Base-by-base conservation (phyloP, 2,797 vertebrate genomes). In the Fistularia commersonii region DNA sequence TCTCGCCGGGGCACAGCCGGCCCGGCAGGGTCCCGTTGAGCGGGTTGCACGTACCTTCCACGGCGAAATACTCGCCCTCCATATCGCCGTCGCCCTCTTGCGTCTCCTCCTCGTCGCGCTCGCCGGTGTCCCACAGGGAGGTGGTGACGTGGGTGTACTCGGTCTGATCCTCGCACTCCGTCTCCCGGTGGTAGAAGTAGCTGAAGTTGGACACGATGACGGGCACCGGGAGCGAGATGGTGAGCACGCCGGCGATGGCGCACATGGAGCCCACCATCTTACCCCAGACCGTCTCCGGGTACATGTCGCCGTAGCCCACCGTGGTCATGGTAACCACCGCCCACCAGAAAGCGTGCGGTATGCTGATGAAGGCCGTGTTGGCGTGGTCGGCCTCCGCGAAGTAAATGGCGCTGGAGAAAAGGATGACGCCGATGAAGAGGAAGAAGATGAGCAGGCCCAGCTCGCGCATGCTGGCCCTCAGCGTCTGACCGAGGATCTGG, bases 141-240 rank as follows among this genome's bases (percentile, higher is more conserved):
- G 83, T 88, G 48, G 84, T 80, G 48, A 92, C 70, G 0, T 94
- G 94, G 12, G 32, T 85, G 69, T 89, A 94, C 51, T 88, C 85
- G 0, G 77, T 84, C 0, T 56, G 77, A 52, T 92, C 91, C 57
- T 86, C 92, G 0, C 88, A 89, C 51, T 94, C 90, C 0, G 89
- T 92, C 81, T 94, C 93, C 33, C 93, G 84, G 47, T 94, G 93
- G 69, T 96, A 96, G 83, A 95, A 96, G 85, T 94, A 96, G 80
- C 93, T 95, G 68, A 96, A 96, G 79, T 96, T 96, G 74, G 93
- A 95, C 60, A 95, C 94, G 7, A 95, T 95, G 76, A 95, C 93
- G 0, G 94, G 93, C 37, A 96, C 94, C 0, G 94, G 93, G 44
- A 96, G 83, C 0, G 94, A 94, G 60, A 95, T 95, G 73, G 94